These are phyloP conservation scores for Acanthopleura granulata DNA, from an alignment of 2,888 invertebrate genomes.

Conservation along the genomic window DNA sequence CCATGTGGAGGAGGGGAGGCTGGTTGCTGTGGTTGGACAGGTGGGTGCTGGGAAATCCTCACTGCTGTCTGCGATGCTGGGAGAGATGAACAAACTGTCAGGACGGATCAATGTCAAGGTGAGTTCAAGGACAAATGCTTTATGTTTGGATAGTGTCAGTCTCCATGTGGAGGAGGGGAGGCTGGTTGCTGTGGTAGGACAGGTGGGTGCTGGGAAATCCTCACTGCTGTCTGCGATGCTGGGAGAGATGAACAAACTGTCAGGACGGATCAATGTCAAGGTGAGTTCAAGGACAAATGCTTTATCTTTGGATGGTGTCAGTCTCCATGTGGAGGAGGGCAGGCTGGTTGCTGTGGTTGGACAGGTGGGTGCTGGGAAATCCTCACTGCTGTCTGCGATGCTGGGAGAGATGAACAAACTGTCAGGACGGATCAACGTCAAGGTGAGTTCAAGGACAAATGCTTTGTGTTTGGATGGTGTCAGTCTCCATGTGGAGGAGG, in stretches of 20 bases:
- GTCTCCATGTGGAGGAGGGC: neutral
- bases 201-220: slow-evolving; percentile 15
- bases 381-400: slow-evolving; percentile 3
- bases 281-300: neutral
- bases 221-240: slow-evolving; percentile 11
- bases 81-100: slow-evolving; percentile 5
- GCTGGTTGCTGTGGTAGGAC: neutral
- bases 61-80: slow-evolving; percentile 9
- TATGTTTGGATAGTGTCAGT: neutral
- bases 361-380: slow-evolving; percentile 12
- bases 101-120: slow-evolving; percentile 2
- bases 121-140: neutral
- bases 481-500: no score
- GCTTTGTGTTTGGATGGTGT: no score
- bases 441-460: no score
- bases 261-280: slow-evolving; percentile 9
- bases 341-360: neutral
- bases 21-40: slow-evolving; percentile 8
- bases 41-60: slow-evolving; percentile 6
- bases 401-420: slow-evolving; percentile 14
- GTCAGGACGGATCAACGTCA: slow-evolving; percentile 1
- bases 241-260: slow-evolving; percentile 7
- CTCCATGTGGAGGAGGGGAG: neutral
- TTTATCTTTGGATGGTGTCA: neutral
- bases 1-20: no score